Evolutionary conservation across 35 echinoderm and acorn worm genomes (phyloP).

Genomic region (Stichopus chloronotus): DNA sequence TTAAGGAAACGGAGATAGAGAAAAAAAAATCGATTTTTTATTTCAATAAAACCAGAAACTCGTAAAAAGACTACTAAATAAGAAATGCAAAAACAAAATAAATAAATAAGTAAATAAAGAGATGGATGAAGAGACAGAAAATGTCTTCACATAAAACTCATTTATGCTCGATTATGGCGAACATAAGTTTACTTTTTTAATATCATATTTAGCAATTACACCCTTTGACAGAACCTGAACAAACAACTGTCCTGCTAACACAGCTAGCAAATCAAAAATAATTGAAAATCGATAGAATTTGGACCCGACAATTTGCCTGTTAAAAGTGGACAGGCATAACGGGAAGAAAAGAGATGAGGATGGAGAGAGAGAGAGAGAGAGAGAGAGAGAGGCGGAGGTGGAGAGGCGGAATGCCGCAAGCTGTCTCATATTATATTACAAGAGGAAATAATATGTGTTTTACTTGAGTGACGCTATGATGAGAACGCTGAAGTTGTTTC

Average conservation of each 20-base stretch:
- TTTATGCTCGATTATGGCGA: constrained; percentile 7
- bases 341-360: not conserved
- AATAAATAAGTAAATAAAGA: not conserved
- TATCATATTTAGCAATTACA: constrained; percentile 21
- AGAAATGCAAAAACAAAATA: not conserved
- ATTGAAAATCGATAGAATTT: constrained; percentile 2
- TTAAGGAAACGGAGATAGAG: not conserved
- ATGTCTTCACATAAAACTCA: not conserved
- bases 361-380: too few relatives aligned
- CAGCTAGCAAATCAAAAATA: constrained; percentile 8
- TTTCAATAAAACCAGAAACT: not conserved
- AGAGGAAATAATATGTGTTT: not conserved
- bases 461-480: not conserved
- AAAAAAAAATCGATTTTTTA: not conserved
- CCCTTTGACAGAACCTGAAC: constrained; percentile 9
- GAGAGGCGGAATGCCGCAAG: not conserved
- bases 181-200: not conserved
- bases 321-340: not conserved
- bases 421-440: not conserved
- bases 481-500: not conserved
- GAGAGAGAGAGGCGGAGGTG: too few relatives aligned
- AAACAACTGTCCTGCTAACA: not conserved
- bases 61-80: not conserved
- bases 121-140: too few relatives aligned
- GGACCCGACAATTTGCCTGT: constrained; percentile 12